Percentiles rank a stretch among this genome's conserved stretches.
These are phyloP conservation scores for Homalodisca vitripennis DNA, from an alignment of 1,140 invertebrate species.

Conservation along the genomic window DNA sequence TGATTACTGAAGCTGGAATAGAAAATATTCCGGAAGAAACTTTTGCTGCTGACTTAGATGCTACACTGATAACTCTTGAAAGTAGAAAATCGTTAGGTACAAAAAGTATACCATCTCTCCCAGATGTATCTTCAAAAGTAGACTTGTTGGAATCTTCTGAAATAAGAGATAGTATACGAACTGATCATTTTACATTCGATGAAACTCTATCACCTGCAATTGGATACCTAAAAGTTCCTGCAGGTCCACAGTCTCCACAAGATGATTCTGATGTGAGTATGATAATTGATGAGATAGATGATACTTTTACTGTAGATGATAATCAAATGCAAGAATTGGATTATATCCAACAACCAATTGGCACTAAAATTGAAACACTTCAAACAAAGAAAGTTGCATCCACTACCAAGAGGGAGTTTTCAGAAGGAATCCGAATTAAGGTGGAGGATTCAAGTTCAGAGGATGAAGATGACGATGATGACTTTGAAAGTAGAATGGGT, in stretches of 20 bases:
- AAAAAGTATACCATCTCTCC: background rate
- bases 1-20: slow-evolving; percentile 12
- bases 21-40: background rate
- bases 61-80: background rate
- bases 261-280: background rate
- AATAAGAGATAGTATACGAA: too few species aligned
- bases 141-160: background rate
- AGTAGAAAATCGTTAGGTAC: background rate
- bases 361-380: background rate
- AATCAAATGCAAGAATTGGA: slow-evolving; percentile 7
- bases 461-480: background rate
- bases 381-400: background rate
- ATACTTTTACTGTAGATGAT: background rate
- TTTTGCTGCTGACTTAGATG: background rate
- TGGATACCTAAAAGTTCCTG: background rate
- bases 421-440: background rate
- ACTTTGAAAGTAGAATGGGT: background rate
- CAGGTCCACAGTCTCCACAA: background rate
- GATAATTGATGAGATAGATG: background rate
- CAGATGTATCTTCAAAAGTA: background rate
- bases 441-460: background rate
- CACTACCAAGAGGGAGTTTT: background rate
- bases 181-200: too few species aligned
- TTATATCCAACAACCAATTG: background rate
- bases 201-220: background rate